Evolutionary conservation across 2,113 vertebrate species (phyloP), one percentile per base, ranked within the genome.

Genomic region (Scartelaos histophorus): DNA sequence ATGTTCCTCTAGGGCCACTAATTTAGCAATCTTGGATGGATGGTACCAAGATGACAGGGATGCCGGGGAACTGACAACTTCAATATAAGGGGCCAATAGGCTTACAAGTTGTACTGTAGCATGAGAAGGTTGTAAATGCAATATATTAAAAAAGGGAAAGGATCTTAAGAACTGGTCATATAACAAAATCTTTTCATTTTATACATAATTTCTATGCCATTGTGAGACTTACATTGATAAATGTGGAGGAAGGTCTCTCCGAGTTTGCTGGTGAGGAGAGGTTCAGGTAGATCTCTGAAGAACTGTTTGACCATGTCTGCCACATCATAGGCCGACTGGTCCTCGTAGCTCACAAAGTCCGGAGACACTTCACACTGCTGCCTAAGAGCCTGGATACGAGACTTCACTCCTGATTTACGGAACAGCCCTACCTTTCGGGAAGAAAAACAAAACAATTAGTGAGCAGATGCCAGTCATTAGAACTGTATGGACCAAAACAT

Each of bases 281-380:
- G 98, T 62, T 99, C 98, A 0, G 97, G 98, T 46, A 99, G 87
- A 85, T 99, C 98, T 69, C 98, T 93, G 93, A 98, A 98, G 89
- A 98, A 99, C 81, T 98, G 98, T 64, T 99, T 99, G 58, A 98
- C 94, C 98, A 99, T 98, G 86, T 99, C 98, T 0, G 98, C 98
- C 82, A 99, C 97, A 1, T 99, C 97, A 0, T 98, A 99, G 0
- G 98, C 97, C 0, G 96, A 98, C 62, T 99, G 98, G 70, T 97
- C 97, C 66, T 97, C 95, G 15, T 97, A 98, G 91, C 68, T 92
- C 80, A 98, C 95, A 0, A 90, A 93, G 73, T 97, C 95, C 0
- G 97, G 96, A 43, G 92, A 95, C 81, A 74, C 89, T 88, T 98
- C 97, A 0, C 97, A 98, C 95, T 96, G 96, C 82, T 97, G 96